These are phyloP conservation scores for Perodicticus potto DNA, from an alignment of 2,797 vertebrate species.

Conservation along the genomic window DNA sequence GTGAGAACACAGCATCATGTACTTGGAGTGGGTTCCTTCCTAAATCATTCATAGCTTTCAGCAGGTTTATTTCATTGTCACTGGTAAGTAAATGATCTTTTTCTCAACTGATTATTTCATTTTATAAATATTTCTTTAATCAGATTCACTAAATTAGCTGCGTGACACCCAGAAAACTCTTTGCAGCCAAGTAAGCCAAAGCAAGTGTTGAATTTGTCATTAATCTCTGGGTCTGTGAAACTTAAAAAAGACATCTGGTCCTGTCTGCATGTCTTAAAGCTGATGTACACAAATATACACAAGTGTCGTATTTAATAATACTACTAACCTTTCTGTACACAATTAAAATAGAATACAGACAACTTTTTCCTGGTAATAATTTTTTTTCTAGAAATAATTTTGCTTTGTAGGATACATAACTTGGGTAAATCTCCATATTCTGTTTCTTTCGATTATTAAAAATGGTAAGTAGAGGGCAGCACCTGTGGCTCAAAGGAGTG, in stretches of 20 bases:
- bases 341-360: not conserved
- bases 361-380: not conserved
- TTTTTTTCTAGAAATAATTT: slow-evolving; percentile 55
- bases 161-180: slow-evolving; percentile 71
- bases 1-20: not conserved
- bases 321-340: not conserved
- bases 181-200: slow-evolving; percentile 67
- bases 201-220: slow-evolving; percentile 23
- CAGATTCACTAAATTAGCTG: slow-evolving; percentile 67
- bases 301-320: not conserved
- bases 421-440: slow-evolving; percentile 16
- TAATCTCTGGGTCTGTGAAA: slow-evolving; percentile 60
- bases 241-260: slow-evolving; percentile 29
- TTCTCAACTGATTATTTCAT: slow-evolving; percentile 70
- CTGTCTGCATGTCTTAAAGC: slow-evolving; percentile 10
- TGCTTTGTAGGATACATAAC: not conserved
- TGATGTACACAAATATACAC: slow-evolving; percentile 12
- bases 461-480: not conserved
- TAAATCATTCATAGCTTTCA: slow-evolving; percentile 71
- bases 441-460: not conserved
- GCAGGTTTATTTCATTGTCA: slow-evolving; percentile 56
- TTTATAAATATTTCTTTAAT: slow-evolving; percentile 76
- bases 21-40: slow-evolving; percentile 7
- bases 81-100: slow-evolving; percentile 59
- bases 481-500: too few relatives aligned